Percentiles rank a stretch among this genome's conserved stretches.
These are phyloP conservation scores for Anthonomus grandis DNA, from an alignment of 1,140 invertebrate genomes.

Conservation along the genomic window DNA sequence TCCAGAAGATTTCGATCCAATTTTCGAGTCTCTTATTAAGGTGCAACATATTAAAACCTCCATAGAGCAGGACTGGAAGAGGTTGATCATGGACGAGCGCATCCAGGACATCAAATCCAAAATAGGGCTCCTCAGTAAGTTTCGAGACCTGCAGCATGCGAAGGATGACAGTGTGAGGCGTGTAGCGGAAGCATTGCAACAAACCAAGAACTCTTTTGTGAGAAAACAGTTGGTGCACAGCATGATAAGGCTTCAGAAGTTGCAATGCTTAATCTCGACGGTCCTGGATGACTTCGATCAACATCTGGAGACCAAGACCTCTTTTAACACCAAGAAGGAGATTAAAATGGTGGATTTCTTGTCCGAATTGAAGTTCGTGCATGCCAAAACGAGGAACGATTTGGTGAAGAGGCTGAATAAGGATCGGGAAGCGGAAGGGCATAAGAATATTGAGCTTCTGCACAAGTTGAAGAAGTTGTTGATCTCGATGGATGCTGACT, in stretches of 20 bases:
- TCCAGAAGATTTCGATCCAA: constrained; percentile 31
- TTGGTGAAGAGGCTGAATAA: constrained; percentile 28
- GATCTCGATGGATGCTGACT: constrained; percentile 10
- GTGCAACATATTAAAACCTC: constrained; percentile 31
- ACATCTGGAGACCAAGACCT: constrained; percentile 29
- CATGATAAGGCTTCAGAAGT: constrained; percentile 34
- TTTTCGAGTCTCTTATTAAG: constrained; percentile 31
- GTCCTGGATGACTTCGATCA: constrained; percentile 35
- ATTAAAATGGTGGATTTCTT: constrained; percentile 37
- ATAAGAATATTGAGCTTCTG: constrained; percentile 28
- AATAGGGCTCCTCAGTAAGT: constrained; percentile 31
- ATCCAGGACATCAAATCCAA: constrained; percentile 30
- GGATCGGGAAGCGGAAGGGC: constrained; percentile 28
- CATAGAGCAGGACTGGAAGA: constrained; percentile 35
- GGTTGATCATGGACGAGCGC: constrained; percentile 31
- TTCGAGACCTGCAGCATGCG: constrained; percentile 33
- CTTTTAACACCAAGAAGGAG: constrained; percentile 32
- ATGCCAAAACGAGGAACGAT: constrained; percentile 26
- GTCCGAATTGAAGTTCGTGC: constrained; percentile 27
- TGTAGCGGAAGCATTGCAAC: constrained; percentile 25
- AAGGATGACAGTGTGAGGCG: constrained; percentile 30
- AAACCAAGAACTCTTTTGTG: constrained; percentile 32
- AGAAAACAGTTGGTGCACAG: constrained; percentile 34
- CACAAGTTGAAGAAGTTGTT: constrained; percentile 33
- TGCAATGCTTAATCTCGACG: constrained; percentile 35